Evolutionary conservation across 1,140 invertebrate species (phyloP).

Genomic region (Drosophila aff.): DNA sequence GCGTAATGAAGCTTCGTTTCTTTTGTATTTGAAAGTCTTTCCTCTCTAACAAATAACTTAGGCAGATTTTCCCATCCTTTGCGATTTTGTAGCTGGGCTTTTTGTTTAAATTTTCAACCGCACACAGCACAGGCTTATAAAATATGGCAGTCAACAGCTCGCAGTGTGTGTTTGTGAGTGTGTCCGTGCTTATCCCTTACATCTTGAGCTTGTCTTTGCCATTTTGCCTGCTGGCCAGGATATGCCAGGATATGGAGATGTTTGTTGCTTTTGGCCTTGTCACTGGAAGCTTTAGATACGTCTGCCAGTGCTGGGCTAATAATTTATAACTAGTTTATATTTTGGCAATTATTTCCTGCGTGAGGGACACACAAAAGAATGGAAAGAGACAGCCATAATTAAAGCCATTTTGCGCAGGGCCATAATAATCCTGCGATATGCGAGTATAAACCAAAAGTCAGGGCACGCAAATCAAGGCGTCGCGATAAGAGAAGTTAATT

Average conservation of each 20-base stretch:
- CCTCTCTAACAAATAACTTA: constrained; percentile 37
- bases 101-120: constrained; percentile 77
- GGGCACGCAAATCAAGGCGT: constrained; percentile 66
- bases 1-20: constrained; percentile 38
- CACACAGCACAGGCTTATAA: constrained; percentile 66
- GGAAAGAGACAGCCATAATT: constrained; percentile 47
- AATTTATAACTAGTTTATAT: constrained; percentile 83
- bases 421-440: constrained; percentile 70
- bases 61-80: constrained; percentile 13
- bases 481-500: constrained; percentile 81
- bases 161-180: constrained; percentile 13
- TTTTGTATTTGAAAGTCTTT: not conserved
- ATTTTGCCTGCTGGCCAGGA: constrained; percentile 39
- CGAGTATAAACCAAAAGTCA: constrained; percentile 54
- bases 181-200: constrained; percentile 67
- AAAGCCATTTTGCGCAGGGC: constrained; percentile 64
- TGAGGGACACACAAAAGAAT: constrained; percentile 11
- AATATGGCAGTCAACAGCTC: constrained; percentile 66
- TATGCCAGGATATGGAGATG: constrained; percentile 31
- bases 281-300: constrained; percentile 53
- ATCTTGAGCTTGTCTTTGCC: constrained; percentile 55
- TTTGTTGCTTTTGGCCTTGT: constrained; percentile 42
- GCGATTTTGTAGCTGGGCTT: constrained; percentile 59
- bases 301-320: constrained; percentile 65
- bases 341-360: constrained; percentile 78